Percentiles rank a stretch among this genome's conserved stretches.
Conservation (phyloP, 1,140 invertebrate genomes). For the Drosophila varians region DNA sequence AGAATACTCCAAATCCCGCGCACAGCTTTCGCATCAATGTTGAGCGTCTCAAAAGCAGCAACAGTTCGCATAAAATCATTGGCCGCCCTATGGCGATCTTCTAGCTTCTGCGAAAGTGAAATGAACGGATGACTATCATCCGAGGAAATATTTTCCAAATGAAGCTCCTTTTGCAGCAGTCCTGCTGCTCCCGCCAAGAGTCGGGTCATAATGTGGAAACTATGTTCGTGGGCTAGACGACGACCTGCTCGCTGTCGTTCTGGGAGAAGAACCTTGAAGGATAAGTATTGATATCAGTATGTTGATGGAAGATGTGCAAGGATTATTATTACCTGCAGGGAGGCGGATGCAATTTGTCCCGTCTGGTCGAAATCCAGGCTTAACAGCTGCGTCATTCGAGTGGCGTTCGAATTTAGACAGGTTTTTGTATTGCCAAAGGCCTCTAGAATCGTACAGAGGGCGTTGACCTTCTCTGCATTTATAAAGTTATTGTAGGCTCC, state of each 20-base stretch:
- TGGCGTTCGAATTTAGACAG: constrained; percentile 92
- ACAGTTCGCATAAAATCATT: constrained; percentile 91
- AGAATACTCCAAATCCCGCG: constrained; percentile 93
- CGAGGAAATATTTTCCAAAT: constrained; percentile 89
- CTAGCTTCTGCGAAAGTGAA: constrained; percentile 90
- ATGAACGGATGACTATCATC: constrained; percentile 92
- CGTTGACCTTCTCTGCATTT: constrained; percentile 92
- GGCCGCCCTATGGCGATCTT: constrained; percentile 91
- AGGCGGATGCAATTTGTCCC: constrained; percentile 93
- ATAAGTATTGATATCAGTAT: not conserved
- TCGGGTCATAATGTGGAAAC: constrained; percentile 93
- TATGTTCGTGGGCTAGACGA: constrained; percentile 88
- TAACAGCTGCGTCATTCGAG: constrained; percentile 94
- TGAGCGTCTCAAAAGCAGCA: constrained; percentile 89
- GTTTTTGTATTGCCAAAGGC: constrained; percentile 93
- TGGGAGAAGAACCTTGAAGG: constrained; percentile 87
- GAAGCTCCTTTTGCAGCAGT: constrained; percentile 90
- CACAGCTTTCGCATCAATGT: constrained; percentile 90
- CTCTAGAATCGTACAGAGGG: constrained; percentile 92
- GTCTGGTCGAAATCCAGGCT: constrained; percentile 96
- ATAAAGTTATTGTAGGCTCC: constrained; percentile 86
- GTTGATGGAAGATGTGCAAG: not conserved
- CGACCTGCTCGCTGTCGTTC: constrained; percentile 90
- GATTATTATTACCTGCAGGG: constrained; percentile 89
- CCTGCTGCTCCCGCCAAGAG: constrained; percentile 93